phyloP scores from a whole-genome alignment of 2,888 invertebrate species.

The Nasonia oneida region DNA sequence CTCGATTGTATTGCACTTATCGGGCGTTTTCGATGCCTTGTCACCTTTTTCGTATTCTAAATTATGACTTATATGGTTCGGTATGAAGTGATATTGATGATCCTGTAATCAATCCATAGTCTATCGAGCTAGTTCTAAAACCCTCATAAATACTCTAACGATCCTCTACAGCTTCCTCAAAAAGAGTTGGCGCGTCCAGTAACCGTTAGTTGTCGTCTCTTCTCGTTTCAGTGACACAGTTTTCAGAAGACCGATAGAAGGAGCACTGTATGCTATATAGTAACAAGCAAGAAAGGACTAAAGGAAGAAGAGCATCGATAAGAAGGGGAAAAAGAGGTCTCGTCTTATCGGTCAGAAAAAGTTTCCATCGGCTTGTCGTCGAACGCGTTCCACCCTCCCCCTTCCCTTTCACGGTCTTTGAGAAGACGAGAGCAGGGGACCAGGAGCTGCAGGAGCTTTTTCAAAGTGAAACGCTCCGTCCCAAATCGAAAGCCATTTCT shows the following conservation, averaged over 20 bases:
- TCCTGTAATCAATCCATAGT: neutral
- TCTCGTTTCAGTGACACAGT: slow-evolving; percentile 50
- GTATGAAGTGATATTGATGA: neutral
- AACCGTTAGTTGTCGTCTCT: slow-evolving; percentile 17
- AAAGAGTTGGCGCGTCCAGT: neutral
- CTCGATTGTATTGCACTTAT: no score
- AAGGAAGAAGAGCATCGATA: slow-evolving; percentile 35
- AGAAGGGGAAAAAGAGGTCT: slow-evolving; percentile 34
- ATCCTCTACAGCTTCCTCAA: neutral
- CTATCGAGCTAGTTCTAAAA: neutral
- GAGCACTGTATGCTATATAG: neutral
- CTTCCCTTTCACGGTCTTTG: neutral
- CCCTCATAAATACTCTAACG: neutral
- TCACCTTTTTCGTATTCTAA: no score
- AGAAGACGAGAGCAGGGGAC: neutral
- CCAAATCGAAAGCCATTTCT: slow-evolving; percentile 63
- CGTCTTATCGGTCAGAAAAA: slow-evolving; percentile 41
- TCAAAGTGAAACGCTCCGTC: slow-evolving; percentile 56
- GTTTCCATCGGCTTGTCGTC: slow-evolving; percentile 18
- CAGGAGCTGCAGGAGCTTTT: slow-evolving; percentile 36
- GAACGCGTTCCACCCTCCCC: neutral
- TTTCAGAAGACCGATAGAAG: slow-evolving; percentile 9
- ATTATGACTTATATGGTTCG: no score
- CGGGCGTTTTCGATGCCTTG: neutral
- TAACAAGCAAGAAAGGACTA: neutral